Evolutionary conservation across 2,113 vertebrate species (phyloP), one percentile per base, ranked within the genome.

Genomic region (Synodontis membranacea): DNA sequence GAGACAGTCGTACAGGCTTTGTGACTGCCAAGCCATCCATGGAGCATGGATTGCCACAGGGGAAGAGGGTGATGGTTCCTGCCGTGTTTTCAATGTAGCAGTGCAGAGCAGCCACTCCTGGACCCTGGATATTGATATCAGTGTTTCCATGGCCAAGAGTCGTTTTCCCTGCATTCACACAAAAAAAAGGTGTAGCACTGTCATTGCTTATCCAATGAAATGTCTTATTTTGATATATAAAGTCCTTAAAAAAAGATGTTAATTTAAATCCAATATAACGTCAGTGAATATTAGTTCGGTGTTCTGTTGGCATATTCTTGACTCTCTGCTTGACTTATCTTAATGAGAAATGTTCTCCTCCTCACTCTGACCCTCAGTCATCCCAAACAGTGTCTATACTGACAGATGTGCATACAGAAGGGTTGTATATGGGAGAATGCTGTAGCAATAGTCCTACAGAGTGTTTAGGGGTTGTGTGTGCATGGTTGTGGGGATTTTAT

Each of bases 61-160:
- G 98, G 92, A 97, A 92, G 86, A 99, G 93, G 0, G 95, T 97
- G 89, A 99, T 96, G 4, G 90, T 93, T 46, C 97, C 97, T 2
- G 60, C 91, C 1, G 89, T 80, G 31, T 98, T 98, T 89, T 98
- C 97, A 0, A 99, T 97, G 94, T 96, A 98, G 94, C 97, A 98
- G 91, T 99, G 98, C 48, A 96, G 94, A 1, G 94, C 91, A 0
- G 93, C 92, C 62, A 99, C 92, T 44, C 96, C 97, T 0, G 94
- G 92, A 12, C 98, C 97, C 90, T 97, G 97, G 85, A 99, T 93
- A 10, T 95, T 72, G 79, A 99, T 96, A 88, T 99, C 98, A 83
- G 93, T 96, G 2, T 91, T 92, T 0, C 93, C 95, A 0, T 96
- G 95, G 88, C 98, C 98, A 11, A 99, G 94, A 5, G 95, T 95